These are phyloP conservation scores for Typhlichthys eigenmanni DNA, from an alignment of 2,797 vertebrate species.

Conservation along the genomic window DNA sequence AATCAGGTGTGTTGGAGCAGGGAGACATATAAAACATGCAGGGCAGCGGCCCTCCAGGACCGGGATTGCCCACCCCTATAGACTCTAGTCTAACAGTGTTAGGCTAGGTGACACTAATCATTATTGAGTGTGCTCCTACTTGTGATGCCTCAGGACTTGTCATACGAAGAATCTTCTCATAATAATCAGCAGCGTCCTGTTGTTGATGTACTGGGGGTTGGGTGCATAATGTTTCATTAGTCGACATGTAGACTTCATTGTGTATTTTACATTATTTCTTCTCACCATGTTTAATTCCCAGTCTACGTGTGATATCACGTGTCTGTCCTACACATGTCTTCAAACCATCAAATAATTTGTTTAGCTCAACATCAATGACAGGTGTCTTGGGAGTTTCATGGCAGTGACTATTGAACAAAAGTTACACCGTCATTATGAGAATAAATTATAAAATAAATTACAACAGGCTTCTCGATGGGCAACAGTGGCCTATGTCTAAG, in stretches of 20 bases:
- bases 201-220: conserved; percentile 51
- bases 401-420: background rate
- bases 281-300: conserved; percentile 57
- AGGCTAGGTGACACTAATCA: too few species aligned
- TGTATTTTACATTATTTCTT: background rate
- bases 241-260: background rate
- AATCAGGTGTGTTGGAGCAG: too few species aligned
- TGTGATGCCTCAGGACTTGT: conserved; percentile 35
- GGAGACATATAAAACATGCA: too few species aligned
- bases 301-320: conserved; percentile 25
- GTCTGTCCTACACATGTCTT: rapidly evolving
- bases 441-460: conserved; percentile 1
- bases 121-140: conserved; percentile 41
- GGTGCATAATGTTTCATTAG: background rate
- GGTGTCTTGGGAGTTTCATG: background rate
- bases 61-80: too few species aligned
- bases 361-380: conserved; percentile 24
- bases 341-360: conserved; percentile 49
- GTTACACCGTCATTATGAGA: too few species aligned
- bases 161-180: conserved; percentile 64
- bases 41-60: too few species aligned
- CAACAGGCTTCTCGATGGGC: background rate
- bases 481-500: too few species aligned
- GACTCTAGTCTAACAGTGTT: too few species aligned
- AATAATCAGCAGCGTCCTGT: conserved; percentile 71